These are phyloP conservation scores for Campoletis raptor DNA, from an alignment of 2,888 invertebrate species.

Conservation along the genomic window DNA sequence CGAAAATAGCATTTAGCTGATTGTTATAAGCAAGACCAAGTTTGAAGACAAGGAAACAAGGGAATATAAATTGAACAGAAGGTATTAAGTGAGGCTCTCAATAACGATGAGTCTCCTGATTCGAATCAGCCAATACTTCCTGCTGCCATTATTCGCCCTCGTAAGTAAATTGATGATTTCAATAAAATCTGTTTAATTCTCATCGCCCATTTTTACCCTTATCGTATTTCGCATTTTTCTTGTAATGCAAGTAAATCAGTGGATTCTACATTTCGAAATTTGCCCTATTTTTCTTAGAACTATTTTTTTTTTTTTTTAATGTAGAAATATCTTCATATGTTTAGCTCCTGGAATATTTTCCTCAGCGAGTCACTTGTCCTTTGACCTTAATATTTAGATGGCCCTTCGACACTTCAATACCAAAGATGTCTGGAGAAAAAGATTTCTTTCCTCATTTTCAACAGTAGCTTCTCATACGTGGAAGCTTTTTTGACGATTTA, in stretches of 20 bases:
- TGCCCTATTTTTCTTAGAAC: too few species aligned
- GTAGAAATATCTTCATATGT: neutral
- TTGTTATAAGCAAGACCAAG: neutral
- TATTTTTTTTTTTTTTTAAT: too few species aligned
- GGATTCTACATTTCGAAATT: neutral
- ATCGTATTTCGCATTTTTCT: neutral
- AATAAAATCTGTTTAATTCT: slow-evolving; percentile 7
- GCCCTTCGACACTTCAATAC: neutral
- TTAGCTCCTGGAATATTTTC: neutral
- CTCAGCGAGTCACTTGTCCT: neutral
- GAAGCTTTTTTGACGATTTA: slow-evolving; percentile 49
- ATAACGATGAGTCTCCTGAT: slow-evolving; percentile 64
- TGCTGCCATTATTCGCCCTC: slow-evolving; percentile 63
- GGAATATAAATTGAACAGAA: slow-evolving; percentile 64
- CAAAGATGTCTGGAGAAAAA: slow-evolving; percentile 6
- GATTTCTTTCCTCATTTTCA: slow-evolving; percentile 35
- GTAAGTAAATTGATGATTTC: slow-evolving; percentile 54
- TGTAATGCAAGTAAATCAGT: neutral
- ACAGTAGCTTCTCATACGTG: slow-evolving; percentile 8
- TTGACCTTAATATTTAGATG: neutral
- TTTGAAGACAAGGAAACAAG: slow-evolving; percentile 42
- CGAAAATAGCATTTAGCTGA: neutral
- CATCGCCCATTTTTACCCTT: neutral
- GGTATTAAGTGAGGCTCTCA: slow-evolving; percentile 25
- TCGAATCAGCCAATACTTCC: slow-evolving; percentile 28